Conservation (phyloP, 2,797 vertebrate species). For the Anas acuta region DNA sequence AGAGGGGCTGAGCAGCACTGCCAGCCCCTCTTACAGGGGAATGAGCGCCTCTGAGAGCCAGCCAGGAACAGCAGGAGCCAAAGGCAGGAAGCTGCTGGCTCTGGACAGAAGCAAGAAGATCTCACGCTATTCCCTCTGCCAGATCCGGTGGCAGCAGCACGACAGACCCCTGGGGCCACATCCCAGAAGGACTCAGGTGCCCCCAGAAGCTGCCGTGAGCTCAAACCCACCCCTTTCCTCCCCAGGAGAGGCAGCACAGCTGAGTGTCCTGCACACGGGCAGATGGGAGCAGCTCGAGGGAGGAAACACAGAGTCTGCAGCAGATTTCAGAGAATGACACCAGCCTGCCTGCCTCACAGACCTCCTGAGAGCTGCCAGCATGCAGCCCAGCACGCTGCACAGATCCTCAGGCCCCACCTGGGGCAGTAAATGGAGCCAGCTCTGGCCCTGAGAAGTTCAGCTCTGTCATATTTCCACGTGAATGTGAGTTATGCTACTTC, state of each 20-base stretch:
- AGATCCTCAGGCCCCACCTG: not conserved
- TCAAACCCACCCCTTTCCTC: not conserved
- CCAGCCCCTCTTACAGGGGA: not conserved
- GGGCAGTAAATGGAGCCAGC: not conserved
- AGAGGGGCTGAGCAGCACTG: not conserved
- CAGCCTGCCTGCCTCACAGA: not conserved
- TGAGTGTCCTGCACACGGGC: not conserved
- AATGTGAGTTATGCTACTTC: not conserved
- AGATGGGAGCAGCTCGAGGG: not conserved
- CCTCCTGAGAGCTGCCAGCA: not conserved
- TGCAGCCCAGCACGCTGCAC: fast-evolving
- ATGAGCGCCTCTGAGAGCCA: not conserved
- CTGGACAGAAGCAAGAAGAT: not conserved
- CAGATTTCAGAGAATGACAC: not conserved
- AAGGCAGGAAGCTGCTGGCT: not conserved
- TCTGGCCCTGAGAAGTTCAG: not conserved
- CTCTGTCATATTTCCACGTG: not conserved
- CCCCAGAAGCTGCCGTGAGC: not conserved
- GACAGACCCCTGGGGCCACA: not conserved
- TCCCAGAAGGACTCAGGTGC: not conserved
- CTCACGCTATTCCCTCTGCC: fast-evolving
- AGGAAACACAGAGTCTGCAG: not conserved
- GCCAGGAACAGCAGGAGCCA: not conserved
- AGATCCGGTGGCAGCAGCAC: not conserved
- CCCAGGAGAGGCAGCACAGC: not conserved